Evolutionary conservation across 2,888 invertebrate species (phyloP), one percentile per base, ranked within the genome.

Genomic region (Cosmopolites sordidus): DNA sequence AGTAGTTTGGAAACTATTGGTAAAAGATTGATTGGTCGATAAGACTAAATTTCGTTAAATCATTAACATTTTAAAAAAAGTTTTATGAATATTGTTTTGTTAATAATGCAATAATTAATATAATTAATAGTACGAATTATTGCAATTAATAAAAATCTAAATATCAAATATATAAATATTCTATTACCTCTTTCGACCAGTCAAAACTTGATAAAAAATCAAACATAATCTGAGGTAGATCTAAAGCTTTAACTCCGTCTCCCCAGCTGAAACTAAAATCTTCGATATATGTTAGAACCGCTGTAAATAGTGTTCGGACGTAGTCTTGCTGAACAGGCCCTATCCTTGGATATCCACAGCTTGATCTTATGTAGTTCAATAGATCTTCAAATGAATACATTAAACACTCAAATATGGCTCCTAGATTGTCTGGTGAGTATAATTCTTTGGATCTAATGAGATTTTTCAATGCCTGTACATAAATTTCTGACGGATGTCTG

Each of bases 221-320:
- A 38, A 40, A 43, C 18, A 56, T 14, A 11, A 56, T 48, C n/a
- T 56, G 27, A 6, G 48, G 39, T 14, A 56, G 30, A 44, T 56
- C 56, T 29, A 56, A 17, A 15, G 48, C 48, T 45, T 56, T 56
- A 2, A 48, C 45, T 16, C 56, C 37, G 12, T 56, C 56, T 3
- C 30, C 15, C 55, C 55, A 55, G 29, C 42, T 47, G 11, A 48
- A 18, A 33, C 51, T 48, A 33, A 56, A 56, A 6, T 48, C 37
- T 12, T 48, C 42, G 5, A 51, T 48, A 27, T 51, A 52, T 1
- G 43, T 9, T 37, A 44, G 27, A 8, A 45, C 51, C 3, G 56
- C 51, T 1, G 40, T 42, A 3, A 56, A 29, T 8, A 56, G 18
- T 22, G 48, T 40, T 2, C 48, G 37, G 14, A 45, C 16, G 44